Evolutionary conservation across 2,888 invertebrate species (phyloP), one percentile per base, ranked within the genome.

Genomic region (Drosophila leonis): DNA sequence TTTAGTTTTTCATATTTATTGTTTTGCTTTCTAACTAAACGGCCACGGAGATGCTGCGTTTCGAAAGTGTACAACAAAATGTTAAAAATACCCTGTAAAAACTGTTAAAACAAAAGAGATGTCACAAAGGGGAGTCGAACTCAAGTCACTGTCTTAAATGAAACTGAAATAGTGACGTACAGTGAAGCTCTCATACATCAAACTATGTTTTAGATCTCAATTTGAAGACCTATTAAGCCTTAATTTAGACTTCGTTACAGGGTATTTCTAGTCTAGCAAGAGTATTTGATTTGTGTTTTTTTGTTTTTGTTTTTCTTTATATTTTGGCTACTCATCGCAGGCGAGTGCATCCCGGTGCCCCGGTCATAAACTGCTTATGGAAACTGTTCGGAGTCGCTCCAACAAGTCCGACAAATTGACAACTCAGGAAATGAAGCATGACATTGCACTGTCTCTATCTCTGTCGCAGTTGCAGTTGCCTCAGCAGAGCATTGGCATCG

Each of bases 361-460:
- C 68, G 55, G 37, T 41, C 71, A 52, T 66, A 72, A 75, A 76
- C 75, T 68, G 72, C 68, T 78, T 78, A 68, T 68, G 69, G 64
- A 67, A 69, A 67, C 54, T 62, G 48, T 54, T 6, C 56, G 46
- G 59, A 51, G 42, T 65, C 60, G 69, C 59, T 57, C 72, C 75
- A 70, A 57, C 75, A 71, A 62, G 75, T 66, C 74, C 81, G 80
- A 84, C 83, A 83, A 89, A 89, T 90, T 92, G 91, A 90, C 92
- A 92, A 91, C 90, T 91, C 90, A 90, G 88, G 89, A 92, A 92
- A 91, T 92, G 88, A 91, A 86, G 86, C 92, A 91, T 92, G 92
- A 92, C 91, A 91, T 86, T 91, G 91, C 92, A 91, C 84, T 91
- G 88, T 85, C 83, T 59, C 60, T 52, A 37, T 39, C 55, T 33